Base-by-base conservation (phyloP, 2,888 invertebrate genomes). In the Eupithecia insigniata region DNA sequence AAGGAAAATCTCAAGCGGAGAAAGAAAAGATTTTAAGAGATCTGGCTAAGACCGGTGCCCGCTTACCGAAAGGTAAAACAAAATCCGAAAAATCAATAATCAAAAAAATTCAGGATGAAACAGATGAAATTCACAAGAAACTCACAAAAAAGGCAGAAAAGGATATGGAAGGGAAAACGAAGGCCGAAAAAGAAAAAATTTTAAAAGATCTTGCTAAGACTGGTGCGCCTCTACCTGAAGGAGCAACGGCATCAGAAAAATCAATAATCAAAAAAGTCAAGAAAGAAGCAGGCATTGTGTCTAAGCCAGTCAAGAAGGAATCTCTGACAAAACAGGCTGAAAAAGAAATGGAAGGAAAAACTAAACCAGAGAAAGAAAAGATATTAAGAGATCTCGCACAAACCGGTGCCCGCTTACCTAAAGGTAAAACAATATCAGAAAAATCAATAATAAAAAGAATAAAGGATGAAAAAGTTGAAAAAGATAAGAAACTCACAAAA, bases 341-440 rank as follows among this genome's bases (percentile, higher is more conserved):
- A 81, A 84, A 73, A 80, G 82, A 79, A 76, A 80, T 79, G 62
- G 79, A 83, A 64, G 80, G 77, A 5, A 79, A 80, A 74, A 39
- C 80, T 16, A 72, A 73, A 12, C 69, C 76, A 7, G 76, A 82
- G 55, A 83, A 82, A 70, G 80, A 81, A 68, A 80, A 79, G 60
- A 78, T 82, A 2, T 69, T 81, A 18, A 64, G 26, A 39, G 34
- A 64, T 64, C 64, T 64, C 1, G 64, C 36, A 16, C 26, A 64
- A 7, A 34, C 34, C 1, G 64, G 64, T 39, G 64, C 36, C 6
- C 64, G 12, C 5, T 7, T 64, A 14, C 64, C 64, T 8, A 22
- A 22, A 12, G 64, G 64, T 34, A 64, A 64, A 64, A 64, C 64
- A 22, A 1, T 12, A 26, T 64, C 64, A 22, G 62, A 62, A 36